These are phyloP conservation scores for Sipunculus nudus DNA, from an alignment of 2,888 invertebrate genomes.

Conservation along the genomic window DNA sequence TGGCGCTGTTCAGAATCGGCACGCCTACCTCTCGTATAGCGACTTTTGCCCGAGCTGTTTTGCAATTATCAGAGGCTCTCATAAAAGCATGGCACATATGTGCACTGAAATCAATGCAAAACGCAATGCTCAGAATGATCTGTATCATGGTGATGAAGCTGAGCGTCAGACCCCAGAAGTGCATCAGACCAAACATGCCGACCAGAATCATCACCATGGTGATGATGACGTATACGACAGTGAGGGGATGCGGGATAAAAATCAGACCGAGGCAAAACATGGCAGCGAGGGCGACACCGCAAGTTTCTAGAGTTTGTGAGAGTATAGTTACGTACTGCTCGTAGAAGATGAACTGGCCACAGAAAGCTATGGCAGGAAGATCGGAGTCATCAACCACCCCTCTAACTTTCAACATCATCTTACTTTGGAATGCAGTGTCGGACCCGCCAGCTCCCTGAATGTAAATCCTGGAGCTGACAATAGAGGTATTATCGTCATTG, in stretches of 20 bases:
- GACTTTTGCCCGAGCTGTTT: too few relatives aligned
- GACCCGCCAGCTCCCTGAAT: not conserved
- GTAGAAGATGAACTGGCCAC: slow-evolving; percentile 16
- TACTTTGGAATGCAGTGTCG: not conserved
- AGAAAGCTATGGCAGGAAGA: slow-evolving; percentile 4
- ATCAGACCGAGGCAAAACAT: slow-evolving; percentile 20
- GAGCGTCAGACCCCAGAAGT: slow-evolving; percentile 13
- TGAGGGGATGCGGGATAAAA: slow-evolving; percentile 19
- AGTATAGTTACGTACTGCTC: slow-evolving; percentile 22
- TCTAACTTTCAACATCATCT: not conserved
- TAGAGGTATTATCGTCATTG: slow-evolving; percentile 65
- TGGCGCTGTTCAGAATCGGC: too few relatives aligned
- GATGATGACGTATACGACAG: slow-evolving; percentile 19
- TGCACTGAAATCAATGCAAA: slow-evolving; percentile 54
- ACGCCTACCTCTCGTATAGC: too few relatives aligned
- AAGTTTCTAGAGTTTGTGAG: slow-evolving; percentile 18
- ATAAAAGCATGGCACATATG: too few relatives aligned
- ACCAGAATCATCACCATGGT: slow-evolving; percentile 20
- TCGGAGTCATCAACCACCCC: not conserved
- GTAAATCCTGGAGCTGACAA: slow-evolving; percentile 71
- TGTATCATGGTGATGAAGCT: slow-evolving; percentile 53
- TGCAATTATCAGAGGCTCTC: too few relatives aligned
- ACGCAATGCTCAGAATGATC: slow-evolving; percentile 54
- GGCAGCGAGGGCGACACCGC: slow-evolving; percentile 20
- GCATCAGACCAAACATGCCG: slow-evolving; percentile 20